Evolutionary conservation across 2,888 invertebrate species (phyloP).

Genomic region (Pantelozetes paolii): DNA sequence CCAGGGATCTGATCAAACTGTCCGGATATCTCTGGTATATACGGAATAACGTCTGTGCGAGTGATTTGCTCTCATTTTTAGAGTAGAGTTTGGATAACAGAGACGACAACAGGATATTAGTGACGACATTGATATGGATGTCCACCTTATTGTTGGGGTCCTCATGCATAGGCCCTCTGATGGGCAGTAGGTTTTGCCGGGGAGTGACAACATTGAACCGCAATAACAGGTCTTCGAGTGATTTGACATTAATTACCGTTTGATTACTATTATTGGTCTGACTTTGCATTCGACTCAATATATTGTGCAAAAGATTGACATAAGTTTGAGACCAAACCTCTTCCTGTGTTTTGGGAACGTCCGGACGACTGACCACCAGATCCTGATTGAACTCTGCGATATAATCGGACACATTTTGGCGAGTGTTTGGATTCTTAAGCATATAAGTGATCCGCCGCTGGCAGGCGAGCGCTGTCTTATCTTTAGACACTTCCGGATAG

Average conservation of each 20-base stretch:
- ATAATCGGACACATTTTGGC: constrained; percentile 61
- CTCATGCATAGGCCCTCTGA: constrained; percentile 46
- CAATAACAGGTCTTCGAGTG: constrained; percentile 13
- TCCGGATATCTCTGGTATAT: constrained; percentile 70
- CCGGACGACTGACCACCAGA: constrained; percentile 51
- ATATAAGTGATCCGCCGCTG: constrained; percentile 63
- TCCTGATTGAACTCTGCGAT: constrained; percentile 61
- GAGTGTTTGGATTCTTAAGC: constrained; percentile 60
- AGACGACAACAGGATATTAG: constrained; percentile 56
- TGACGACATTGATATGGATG: constrained; percentile 59
- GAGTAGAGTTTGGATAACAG: constrained; percentile 34
- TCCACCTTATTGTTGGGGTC: constrained; percentile 56
- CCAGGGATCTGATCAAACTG: constrained; percentile 60
- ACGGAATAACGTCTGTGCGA: constrained; percentile 51
- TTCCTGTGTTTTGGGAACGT: constrained; percentile 45
- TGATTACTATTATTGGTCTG: too few species aligned
- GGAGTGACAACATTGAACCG: not conserved
- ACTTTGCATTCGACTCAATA: constrained; percentile 41
- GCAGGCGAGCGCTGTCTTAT: constrained; percentile 67
- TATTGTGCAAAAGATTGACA: constrained; percentile 44
- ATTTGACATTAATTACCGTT: not conserved
- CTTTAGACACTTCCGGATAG: constrained; percentile 54
- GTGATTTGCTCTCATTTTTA: not conserved
- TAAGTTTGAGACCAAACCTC: constrained; percentile 46
- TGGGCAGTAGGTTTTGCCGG: not conserved